phyloP scores from a whole-genome alignment of 2,113 vertebrate species.

The Cheilinus undulatus region DNA sequence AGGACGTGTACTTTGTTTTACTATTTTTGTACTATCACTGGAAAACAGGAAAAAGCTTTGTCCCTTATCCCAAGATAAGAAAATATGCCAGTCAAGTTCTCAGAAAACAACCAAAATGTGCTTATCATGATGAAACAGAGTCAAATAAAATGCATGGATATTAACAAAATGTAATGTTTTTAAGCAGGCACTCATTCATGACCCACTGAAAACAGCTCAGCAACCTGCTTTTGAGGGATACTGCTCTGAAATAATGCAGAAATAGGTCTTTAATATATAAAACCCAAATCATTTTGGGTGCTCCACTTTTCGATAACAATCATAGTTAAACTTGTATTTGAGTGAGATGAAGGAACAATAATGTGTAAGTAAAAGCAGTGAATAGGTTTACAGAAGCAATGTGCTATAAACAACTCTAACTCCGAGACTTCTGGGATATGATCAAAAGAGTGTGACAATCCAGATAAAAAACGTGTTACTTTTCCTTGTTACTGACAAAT shows the following conservation, averaged over 20 bases:
- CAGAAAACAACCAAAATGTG: too few species aligned
- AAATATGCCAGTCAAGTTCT: too few species aligned
- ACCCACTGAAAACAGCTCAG: too few species aligned
- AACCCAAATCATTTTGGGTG: not conserved
- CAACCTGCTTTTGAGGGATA: too few species aligned
- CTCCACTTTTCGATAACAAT: not conserved
- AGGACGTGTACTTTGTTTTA: too few species aligned
- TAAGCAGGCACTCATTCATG: too few species aligned
- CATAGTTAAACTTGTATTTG: not conserved
- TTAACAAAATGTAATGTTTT: too few species aligned
- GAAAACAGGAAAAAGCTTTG: too few species aligned
- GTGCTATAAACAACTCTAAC: not conserved
- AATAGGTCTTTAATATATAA: not conserved
- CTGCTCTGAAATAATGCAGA: not conserved
- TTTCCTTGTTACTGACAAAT: conserved; percentile 3
- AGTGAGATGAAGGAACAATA: not conserved
- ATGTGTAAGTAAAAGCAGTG: not conserved
- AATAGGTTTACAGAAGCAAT: not conserved
- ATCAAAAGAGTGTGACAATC: conserved; percentile 16
- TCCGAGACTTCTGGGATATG: not conserved
- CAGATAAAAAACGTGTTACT: not conserved
- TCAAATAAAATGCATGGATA: too few species aligned
- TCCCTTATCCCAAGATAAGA: too few species aligned
- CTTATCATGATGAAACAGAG: too few species aligned
- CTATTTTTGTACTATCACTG: too few species aligned